Evolutionary conservation across 1,140 invertebrate genomes (phyloP).

Genomic region (Bombyx mori): ASM3026992v2 NC_085116.1:8784001-8784500

Average conservation of each 20-base stretch:
- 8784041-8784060: constrained; percentile 44
- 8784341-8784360: too few relatives aligned
- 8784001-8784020: constrained; percentile 32
- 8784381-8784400: too few relatives aligned
- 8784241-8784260: constrained; percentile 38
- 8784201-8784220: constrained; percentile 24
- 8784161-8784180: constrained; percentile 25
- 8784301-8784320: not conserved
- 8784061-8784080: not conserved
- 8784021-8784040: constrained; percentile 32
- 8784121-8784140: constrained; percentile 25
- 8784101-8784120: constrained; percentile 16
- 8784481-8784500: too few relatives aligned
- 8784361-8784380: too few relatives aligned
- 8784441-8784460: too few relatives aligned
- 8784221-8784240: constrained; percentile 24
- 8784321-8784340: too few relatives aligned
- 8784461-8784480: too few relatives aligned
- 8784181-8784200: constrained; percentile 26
- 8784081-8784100: not conserved
- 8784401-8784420: too few relatives aligned
- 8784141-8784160: constrained; percentile 35
- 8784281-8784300: constrained; percentile 5
- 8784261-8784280: constrained; percentile 1
- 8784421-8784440: too few relatives aligned